A percentile compares a stretch with the other conserved stretches of the same genome.
phyloP scores from a whole-genome alignment of 53 echinoderm and acorn worm species.

The Holothuria leucospilota region DNA sequence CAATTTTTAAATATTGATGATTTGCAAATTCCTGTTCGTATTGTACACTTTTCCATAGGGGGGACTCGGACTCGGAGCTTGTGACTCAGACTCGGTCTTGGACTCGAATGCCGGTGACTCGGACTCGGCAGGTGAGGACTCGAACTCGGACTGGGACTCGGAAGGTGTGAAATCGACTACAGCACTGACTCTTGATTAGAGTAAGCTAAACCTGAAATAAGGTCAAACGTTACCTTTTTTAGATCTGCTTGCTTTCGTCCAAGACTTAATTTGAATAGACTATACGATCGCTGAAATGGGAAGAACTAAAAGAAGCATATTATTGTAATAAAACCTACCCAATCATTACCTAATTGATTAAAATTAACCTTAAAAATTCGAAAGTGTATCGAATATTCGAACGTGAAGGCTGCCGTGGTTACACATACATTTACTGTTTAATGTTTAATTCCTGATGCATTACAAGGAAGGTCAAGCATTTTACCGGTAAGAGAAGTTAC shows the following conservation, averaged over 20 bases:
- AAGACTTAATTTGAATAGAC: slow-evolving; percentile 32
- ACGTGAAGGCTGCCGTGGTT: slow-evolving; percentile 61
- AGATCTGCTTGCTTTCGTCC: slow-evolving; percentile 35
- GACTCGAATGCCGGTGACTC: too few species aligned
- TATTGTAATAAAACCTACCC: too few species aligned
- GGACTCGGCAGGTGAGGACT: too few species aligned
- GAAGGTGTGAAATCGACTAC: too few species aligned
- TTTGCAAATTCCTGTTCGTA: too few species aligned
- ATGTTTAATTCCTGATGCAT: slow-evolving; percentile 36
- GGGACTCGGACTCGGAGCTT: too few species aligned
- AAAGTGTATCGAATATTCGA: slow-evolving; percentile 53
- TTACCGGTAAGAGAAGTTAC: slow-evolving; percentile 36
- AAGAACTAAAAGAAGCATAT: slow-evolving; percentile 13
- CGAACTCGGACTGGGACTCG: too few species aligned
- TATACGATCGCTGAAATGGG: slow-evolving; percentile 36
- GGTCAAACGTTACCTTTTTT: slow-evolving; percentile 21
- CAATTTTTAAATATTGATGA: too few species aligned
- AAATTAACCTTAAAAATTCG: slow-evolving; percentile 52
- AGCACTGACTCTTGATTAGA: slow-evolving; percentile 32
- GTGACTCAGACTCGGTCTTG: too few species aligned
- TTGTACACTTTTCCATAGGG: too few species aligned
- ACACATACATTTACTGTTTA: too few species aligned
- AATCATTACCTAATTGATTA: slow-evolving; percentile 47
- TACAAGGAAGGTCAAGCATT: slow-evolving; percentile 41
- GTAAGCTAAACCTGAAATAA: too few species aligned